Evolutionary conservation across 2,888 invertebrate species (phyloP), one percentile per base, ranked within the genome.

Genomic region (Laothoe populi): DNA sequence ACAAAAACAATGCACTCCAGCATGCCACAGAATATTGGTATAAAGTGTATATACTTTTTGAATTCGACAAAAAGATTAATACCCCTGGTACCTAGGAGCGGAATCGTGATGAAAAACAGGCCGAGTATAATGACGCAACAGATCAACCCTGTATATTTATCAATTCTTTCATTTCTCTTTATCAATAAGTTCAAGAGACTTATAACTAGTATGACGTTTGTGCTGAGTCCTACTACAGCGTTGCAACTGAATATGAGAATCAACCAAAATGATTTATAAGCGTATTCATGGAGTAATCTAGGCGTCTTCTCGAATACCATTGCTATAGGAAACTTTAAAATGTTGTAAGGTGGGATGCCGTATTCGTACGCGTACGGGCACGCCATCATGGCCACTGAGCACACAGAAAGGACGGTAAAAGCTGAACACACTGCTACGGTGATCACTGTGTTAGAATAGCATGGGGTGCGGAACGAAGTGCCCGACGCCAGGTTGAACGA

Each of bases 271-370:
- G 70, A 60, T 45, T 60, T 79, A 8, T 74, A 42, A 0, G 79
- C 72, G 61, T 82, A 91, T 24, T 77, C 73, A 24, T 70, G 72
- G 1, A 92, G 60, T n/a, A 90, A 66, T 57, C 83, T 72, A 0
- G 92, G 89, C 2, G 83, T 65, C 67, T 82, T 89, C 68, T 88
- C 89, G 64, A 84, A 89, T 7, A 79, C 57, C n/a, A 82, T 66
- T 1, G 81, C 68, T 60, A 87, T 72, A 0, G 70, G 73, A 11
- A 75, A 64, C 24, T 64, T 70, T 2, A 82, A 66, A 5, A 86
- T 61, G 0, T 35, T 53, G 1, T 64, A 64, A 0, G 86, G 75
- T 2, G 62, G 66, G 4, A 76, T 70, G 8, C 71, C 72, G 57
- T 82, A 78, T 24, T 73, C 74, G 63, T 76, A 83, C 10, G 86